Conservation (phyloP, 2,113 vertebrate genomes). For the Notarius lentiginosus region DNA sequence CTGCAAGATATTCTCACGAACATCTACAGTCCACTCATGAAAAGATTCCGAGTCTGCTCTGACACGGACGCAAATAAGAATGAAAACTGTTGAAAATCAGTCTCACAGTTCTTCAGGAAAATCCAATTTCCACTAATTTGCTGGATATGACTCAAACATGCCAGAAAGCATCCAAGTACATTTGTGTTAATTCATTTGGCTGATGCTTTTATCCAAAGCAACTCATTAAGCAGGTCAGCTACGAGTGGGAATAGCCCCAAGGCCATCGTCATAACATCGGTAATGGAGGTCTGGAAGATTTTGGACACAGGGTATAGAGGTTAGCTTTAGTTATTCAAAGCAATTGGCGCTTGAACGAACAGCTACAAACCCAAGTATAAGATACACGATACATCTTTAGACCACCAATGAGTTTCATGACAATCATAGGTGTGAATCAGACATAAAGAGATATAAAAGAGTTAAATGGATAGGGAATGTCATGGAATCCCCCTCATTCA, state of each 20-base stretch:
- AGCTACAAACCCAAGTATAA: background rate
- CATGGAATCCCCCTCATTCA: background rate
- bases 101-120: background rate
- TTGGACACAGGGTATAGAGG: background rate
- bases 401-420: background rate
- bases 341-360: background rate
- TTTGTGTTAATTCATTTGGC: background rate
- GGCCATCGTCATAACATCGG: background rate
- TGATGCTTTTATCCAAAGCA: background rate
- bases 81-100: background rate
- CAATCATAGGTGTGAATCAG: background rate
- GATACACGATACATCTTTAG: background rate
- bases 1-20: background rate
- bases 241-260: background rate
- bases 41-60: background rate
- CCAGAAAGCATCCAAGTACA: background rate
- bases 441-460: background rate
- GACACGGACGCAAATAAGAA: background rate
- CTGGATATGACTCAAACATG: constrained; percentile 5
- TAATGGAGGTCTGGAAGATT: background rate
- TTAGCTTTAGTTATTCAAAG: background rate
- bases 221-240: background rate
- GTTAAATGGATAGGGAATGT: background rate
- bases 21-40: background rate
- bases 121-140: background rate